Evolutionary conservation across 2,888 invertebrate genomes (phyloP).

Genomic region (Cacoxenus indagator): DNA sequence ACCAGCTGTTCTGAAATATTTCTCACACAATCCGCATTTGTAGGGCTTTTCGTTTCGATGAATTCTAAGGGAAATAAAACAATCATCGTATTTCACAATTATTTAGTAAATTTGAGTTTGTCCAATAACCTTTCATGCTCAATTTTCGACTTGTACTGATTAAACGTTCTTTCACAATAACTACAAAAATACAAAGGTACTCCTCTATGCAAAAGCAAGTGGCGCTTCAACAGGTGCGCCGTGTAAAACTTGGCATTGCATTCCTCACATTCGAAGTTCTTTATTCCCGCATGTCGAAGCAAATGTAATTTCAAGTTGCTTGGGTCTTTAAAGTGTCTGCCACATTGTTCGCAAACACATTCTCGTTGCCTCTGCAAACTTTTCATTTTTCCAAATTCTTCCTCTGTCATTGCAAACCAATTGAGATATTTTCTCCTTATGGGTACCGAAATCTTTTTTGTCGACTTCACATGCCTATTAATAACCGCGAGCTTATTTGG

Average conservation of each 20-base stretch:
- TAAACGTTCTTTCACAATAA: no score
- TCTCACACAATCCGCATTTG: conserved; percentile 52
- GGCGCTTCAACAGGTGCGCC: conserved; percentile 48
- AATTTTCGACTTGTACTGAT: conserved; percentile 15
- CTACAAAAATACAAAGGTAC: conserved; percentile 44
- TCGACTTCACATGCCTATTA: no score
- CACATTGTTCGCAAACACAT: conserved; percentile 44
- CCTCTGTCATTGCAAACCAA: no score
- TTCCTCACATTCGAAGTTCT: no score
- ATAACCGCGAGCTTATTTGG: no score
- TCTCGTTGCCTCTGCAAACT: conserved; percentile 49
- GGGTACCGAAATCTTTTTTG: no score
- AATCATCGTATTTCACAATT: no score
- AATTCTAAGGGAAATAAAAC: conserved; percentile 46
- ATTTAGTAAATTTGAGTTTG: conserved; percentile 40
- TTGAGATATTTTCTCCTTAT: no score
- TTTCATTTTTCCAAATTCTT: conserved; percentile 44
- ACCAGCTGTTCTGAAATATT: conserved; percentile 48
- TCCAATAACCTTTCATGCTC: conserved; percentile 14
- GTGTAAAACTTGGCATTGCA: conserved; percentile 49
- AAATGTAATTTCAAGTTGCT: no score
- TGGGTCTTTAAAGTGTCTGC: no score
- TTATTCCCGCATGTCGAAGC: no score
- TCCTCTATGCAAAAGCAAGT: conserved; percentile 40
- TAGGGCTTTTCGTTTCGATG: no score